Conservation (phyloP, 1,140 invertebrate species). For the Agrypnia vestita region DNA sequence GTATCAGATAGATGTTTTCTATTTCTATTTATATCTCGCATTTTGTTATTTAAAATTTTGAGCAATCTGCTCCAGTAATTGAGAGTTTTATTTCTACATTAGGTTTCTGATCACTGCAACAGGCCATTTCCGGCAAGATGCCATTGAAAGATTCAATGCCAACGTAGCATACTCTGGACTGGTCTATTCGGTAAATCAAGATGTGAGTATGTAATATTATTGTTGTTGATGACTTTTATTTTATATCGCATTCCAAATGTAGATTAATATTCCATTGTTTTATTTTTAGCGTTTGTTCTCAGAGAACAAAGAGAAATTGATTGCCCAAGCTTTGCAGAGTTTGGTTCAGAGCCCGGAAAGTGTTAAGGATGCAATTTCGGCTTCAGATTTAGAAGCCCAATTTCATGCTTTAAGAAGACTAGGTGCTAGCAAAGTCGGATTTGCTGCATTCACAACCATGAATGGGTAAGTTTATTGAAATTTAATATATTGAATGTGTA, state of each 20-base stretch:
- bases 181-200: slow-evolving; percentile 95
- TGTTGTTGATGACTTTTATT: not conserved
- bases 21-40: too few species aligned
- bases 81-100: slow-evolving; percentile 39
- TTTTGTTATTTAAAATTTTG: too few species aligned
- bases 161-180: slow-evolving; percentile 98
- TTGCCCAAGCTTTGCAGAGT: slow-evolving; percentile 86
- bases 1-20: too few species aligned
- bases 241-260: not conserved
- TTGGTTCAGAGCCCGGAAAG: slow-evolving; percentile 86
- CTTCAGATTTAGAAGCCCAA: slow-evolving; percentile 89
- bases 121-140: slow-evolving; percentile 76
- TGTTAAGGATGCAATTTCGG: slow-evolving; percentile 77
- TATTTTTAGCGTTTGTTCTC: slow-evolving; percentile 85
- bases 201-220: slow-evolving; percentile 81
- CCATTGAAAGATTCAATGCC: slow-evolving; percentile 94
- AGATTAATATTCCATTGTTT: not conserved
- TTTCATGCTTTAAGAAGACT: slow-evolving; percentile 95
- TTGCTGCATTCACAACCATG: slow-evolving; percentile 94
- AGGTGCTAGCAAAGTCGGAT: slow-evolving; percentile 97
- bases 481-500: too few species aligned
- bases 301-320: slow-evolving; percentile 98
- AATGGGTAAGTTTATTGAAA: slow-evolving; percentile 76
- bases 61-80: too few species aligned
- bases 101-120: slow-evolving; percentile 71